Evolutionary conservation across 64 coral and sea anemone species (phyloP).

Genomic region (Catalaphyllia jardinei): DNA sequence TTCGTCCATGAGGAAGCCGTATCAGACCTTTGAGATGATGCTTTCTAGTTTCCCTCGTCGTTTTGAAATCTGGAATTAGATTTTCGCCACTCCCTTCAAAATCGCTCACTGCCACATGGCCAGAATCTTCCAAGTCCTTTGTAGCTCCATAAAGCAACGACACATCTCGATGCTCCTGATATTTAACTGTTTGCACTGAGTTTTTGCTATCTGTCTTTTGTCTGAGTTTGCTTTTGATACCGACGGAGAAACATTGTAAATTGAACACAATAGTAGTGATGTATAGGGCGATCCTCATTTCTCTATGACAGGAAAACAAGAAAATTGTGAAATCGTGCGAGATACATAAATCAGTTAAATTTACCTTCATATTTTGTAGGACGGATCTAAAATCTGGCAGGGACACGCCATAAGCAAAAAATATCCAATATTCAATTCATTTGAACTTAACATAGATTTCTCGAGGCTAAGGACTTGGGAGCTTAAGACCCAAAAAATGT

Average conservation of each 20-base stretch:
- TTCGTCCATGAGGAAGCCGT: neutral
- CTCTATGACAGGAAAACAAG: neutral
- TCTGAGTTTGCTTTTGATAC: neutral
- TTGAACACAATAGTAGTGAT: neutral
- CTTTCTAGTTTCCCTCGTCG: neutral
- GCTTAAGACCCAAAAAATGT: neutral
- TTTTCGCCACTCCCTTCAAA: neutral
- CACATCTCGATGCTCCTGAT: slow-evolving; percentile 27
- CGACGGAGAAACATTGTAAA: slow-evolving; percentile 2
- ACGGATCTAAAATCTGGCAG: neutral
- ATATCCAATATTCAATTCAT: neutral
- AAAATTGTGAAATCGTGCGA: neutral
- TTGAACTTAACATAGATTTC: neutral
- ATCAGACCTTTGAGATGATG: neutral
- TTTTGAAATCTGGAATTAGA: neutral
- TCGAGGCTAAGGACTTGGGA: neutral
- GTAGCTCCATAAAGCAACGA: slow-evolving; percentile 21
- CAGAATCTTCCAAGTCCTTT: neutral
- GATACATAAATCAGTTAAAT: neutral
- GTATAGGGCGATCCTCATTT: neutral
- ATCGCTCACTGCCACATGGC: neutral
- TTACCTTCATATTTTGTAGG: neutral
- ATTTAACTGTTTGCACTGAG: slow-evolving; percentile 15
- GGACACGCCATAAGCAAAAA: neutral
- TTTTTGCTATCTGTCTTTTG: neutral